Evolutionary conservation across 2,797 vertebrate species (phyloP), one percentile per base, ranked within the genome.

Genomic region (Allobates femoralis): DNA sequence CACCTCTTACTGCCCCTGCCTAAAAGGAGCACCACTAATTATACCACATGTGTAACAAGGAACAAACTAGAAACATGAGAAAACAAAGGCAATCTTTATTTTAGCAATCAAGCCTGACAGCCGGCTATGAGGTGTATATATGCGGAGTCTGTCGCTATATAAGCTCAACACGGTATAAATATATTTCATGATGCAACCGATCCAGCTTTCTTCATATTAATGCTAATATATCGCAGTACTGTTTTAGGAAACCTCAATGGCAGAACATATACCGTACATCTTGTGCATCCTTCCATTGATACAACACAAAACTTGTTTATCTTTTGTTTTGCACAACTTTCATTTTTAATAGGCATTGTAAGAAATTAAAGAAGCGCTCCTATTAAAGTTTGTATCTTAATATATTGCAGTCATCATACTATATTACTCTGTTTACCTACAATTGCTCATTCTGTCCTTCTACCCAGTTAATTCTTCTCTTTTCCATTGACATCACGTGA

Each of bases 21-120:
- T 86, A 81, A 60, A 28, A 76, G 69, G 41, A 64, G 53, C 26
- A 28, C 58, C 69, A 67, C 85, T 86, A 86, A 86, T 82, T 86
- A 82, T 46, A 41, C 69, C 30, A 75, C 62, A 67, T 67, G 71
- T 76, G 16, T 86, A 86, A 86, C 85, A 77, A 55, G 85, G 85
- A 55, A 66, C 56, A 66, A 41, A 34, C 34, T 62, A 23, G 26
- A 75, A 64, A 75, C 11, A 5, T 23, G 23, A 19, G 19, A 73
- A 85, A 80, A 85, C 77, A 85, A 56, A 80, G 60, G 56, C 21
- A 26, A 41, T 79, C 32, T 79, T 37, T 15, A 79, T 60, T 79
- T 26, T 34, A 79, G 77, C 30, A 79, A 26, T 60, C 50, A 55
- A 56, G 32, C 51, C 51, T 56, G 51, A 32, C 51, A 53, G 74